These are phyloP conservation scores for Bungarus multicinctus DNA, from an alignment of 2,113 vertebrate species.

Conservation along the genomic window DNA sequence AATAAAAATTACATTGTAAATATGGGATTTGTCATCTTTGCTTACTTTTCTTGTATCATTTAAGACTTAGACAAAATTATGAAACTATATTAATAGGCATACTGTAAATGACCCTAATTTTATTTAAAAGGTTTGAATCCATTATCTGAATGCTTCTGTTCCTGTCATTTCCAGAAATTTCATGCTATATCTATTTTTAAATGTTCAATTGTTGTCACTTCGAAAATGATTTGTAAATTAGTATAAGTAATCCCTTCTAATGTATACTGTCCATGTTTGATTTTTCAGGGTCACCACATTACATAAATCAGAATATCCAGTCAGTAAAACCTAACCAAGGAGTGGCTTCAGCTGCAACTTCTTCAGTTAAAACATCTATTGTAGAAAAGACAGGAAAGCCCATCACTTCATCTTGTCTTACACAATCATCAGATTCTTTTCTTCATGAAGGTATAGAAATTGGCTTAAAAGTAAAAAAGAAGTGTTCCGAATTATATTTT, in stretches of 20 bases:
- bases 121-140: not conserved
- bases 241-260: not conserved
- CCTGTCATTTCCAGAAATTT: not conserved
- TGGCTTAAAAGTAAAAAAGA: not conserved
- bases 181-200: not conserved
- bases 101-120: not conserved
- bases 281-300: slow-evolving; percentile 54
- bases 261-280: slow-evolving; percentile 30
- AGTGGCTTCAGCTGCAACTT: slow-evolving; percentile 47
- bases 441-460: slow-evolving; percentile 70
- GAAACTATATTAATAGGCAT: not conserved
- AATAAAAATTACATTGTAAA: not conserved
- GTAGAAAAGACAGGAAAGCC: slow-evolving; percentile 44
- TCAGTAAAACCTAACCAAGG: slow-evolving; percentile 46
- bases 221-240: not conserved
- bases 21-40: not conserved
- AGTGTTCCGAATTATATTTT: not conserved
- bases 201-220: not conserved
- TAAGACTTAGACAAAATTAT: not conserved
- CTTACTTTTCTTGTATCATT: not conserved
- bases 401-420: slow-evolving; percentile 34
- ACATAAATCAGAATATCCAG: slow-evolving; percentile 54
- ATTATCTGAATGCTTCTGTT: not conserved
- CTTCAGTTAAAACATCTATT: slow-evolving; percentile 45
- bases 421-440: slow-evolving; percentile 43